phyloP scores from a whole-genome alignment of 2,888 invertebrate species.

The Selenia dentaria region DNA sequence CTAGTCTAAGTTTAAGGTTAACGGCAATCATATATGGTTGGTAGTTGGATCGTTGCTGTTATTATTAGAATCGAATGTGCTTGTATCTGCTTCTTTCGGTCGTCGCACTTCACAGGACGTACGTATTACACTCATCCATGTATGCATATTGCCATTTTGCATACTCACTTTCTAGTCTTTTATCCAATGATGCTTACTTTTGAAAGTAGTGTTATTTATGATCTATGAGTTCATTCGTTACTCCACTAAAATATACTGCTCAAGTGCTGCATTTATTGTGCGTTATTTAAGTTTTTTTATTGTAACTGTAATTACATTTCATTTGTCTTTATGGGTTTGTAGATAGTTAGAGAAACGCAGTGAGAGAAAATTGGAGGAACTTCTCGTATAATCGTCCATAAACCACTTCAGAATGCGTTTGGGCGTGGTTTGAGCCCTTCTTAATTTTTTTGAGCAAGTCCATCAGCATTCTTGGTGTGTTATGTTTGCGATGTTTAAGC shows the following conservation, averaged over 20 bases:
- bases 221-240: neutral
- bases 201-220: slow-evolving; percentile 13
- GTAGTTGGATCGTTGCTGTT: slow-evolving; percentile 46
- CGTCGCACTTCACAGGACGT: slow-evolving; percentile 59
- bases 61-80: slow-evolving; percentile 60
- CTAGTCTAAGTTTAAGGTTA: slow-evolving; percentile 34
- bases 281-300: slow-evolving; percentile 8
- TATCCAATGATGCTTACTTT: slow-evolving; percentile 12
- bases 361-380: neutral
- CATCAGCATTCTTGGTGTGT: slow-evolving; percentile 16
- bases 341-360: slow-evolving; percentile 22
- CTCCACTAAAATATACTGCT: neutral
- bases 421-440: slow-evolving; percentile 13
- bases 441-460: slow-evolving; percentile 17
- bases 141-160: slow-evolving; percentile 38
- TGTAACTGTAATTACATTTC: slow-evolving; percentile 16
- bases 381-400: slow-evolving; percentile 2
- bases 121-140: slow-evolving; percentile 28
- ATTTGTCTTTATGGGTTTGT: slow-evolving; percentile 18
- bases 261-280: slow-evolving; percentile 13
- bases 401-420: slow-evolving; percentile 15
- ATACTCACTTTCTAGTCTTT: slow-evolving; percentile 24
- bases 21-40: slow-evolving; percentile 24
- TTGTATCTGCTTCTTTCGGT: slow-evolving; percentile 55
- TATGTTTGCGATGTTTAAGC: slow-evolving; percentile 17